Evolutionary conservation across 2,113 vertebrate genomes (phyloP).

Genomic region (Hippopotamus amphibius): DNA sequence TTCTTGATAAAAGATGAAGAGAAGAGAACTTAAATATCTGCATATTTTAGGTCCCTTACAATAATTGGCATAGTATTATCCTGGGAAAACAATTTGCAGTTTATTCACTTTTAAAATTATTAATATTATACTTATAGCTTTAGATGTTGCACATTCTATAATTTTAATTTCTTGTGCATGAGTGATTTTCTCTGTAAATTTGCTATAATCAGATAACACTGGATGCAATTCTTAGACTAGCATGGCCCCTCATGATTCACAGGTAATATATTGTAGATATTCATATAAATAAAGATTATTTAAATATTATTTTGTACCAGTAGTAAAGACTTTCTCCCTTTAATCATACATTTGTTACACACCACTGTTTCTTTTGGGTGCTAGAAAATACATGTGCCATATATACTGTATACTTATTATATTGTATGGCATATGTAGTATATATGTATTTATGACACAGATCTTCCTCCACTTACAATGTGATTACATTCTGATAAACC

Average conservation of each 20-base stretch:
- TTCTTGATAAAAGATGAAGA: slow-evolving; percentile 39
- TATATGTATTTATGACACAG: neutral
- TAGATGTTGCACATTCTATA: neutral
- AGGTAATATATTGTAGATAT: neutral
- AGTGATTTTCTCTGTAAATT: neutral
- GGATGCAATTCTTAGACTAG: neutral
- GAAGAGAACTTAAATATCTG: slow-evolving; percentile 7
- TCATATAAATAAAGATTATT: neutral
- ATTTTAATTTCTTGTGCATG: neutral
- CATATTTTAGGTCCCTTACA: slow-evolving; percentile 13
- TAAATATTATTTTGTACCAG: neutral
- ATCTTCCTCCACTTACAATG: neutral
- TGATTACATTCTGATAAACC: neutral
- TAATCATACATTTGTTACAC: neutral
- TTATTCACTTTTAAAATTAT: slow-evolving; percentile 45
- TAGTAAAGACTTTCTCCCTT: neutral
- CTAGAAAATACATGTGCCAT: neutral
- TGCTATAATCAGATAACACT: neutral
- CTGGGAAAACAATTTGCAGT: neutral
- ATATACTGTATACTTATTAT: neutral
- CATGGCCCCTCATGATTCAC: neutral
- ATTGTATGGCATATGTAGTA: neutral
- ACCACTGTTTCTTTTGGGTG: neutral
- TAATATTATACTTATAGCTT: neutral
- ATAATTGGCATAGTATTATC: slow-evolving; percentile 1